These are phyloP conservation scores for Panagrolaimus sp. DNA, from an alignment of 1,140 invertebrate species.

Conservation along the genomic window DNA sequence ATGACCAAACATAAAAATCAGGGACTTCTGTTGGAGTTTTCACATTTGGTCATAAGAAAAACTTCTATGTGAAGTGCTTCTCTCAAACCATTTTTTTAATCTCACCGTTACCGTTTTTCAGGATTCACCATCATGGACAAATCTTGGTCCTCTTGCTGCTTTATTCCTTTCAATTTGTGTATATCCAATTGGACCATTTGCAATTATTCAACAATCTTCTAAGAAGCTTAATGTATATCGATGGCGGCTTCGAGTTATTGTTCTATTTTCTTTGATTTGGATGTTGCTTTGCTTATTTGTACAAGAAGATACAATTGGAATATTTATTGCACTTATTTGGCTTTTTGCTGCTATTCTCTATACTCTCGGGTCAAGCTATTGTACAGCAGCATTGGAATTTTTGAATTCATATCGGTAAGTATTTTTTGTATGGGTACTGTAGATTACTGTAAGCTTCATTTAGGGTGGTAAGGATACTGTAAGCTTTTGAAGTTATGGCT, in stretches of 20 bases:
- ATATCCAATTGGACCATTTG: not conserved
- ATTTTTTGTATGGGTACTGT: no score
- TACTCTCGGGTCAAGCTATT: not conserved
- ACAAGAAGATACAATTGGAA: slow-evolving; percentile 3
- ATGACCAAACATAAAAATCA: no score
- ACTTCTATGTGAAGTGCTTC: not conserved
- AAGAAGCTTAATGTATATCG: not conserved
- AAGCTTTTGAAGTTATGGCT: no score
- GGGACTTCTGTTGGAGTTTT: no score
- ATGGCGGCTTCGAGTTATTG: slow-evolving; percentile 3
- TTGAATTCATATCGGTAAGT: not conserved
- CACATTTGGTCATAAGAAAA: no score
- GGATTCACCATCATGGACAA: slow-evolving; percentile 5
- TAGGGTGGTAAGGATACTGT: no score
- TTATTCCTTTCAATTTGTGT: not conserved
- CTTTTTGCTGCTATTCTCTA: not conserved
- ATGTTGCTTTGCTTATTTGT: not conserved
- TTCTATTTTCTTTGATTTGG: not conserved
- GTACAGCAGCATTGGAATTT: not conserved
- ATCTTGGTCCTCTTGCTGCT: not conserved
- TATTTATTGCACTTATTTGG: not conserved
- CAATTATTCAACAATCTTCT: not conserved
- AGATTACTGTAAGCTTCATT: no score
- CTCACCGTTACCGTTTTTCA: not conserved
- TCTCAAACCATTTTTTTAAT: no score